phyloP scores from a whole-genome alignment of 2,113 vertebrate genomes.

The Scytalopus superciliaris region DNA sequence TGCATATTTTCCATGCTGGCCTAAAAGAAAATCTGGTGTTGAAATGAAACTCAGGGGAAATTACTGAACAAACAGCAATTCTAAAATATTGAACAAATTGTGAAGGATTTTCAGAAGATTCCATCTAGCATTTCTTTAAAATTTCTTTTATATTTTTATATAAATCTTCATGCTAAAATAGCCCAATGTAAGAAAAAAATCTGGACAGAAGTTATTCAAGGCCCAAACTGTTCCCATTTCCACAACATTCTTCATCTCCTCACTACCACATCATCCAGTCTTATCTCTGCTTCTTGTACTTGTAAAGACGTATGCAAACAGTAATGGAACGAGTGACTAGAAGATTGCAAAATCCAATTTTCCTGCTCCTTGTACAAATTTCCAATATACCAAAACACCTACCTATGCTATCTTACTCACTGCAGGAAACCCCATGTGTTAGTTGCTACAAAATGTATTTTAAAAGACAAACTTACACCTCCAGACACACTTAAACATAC shows the following conservation, averaged over 20 bases:
- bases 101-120: background rate
- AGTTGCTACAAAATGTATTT: background rate
- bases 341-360: conserved; percentile 45
- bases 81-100: background rate
- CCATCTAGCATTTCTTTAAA: background rate
- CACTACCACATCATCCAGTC: background rate
- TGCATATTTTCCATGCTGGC: background rate
- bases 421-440: background rate
- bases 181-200: background rate
- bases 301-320: conserved; percentile 47
- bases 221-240: background rate
- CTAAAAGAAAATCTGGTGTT: background rate
- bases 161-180: conserved; percentile 11
- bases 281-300: background rate
- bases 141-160: background rate
- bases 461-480: background rate
- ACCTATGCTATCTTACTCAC: conserved; percentile 27
- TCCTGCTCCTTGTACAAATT: conserved; percentile 26
- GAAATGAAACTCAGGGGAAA: background rate
- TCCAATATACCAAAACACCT: conserved; percentile 37
- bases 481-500: background rate
- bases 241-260: background rate
- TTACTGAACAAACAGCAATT: background rate
- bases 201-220: background rate
- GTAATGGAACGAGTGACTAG: conserved; percentile 35